Evolutionary conservation across 2,113 vertebrate species (phyloP), one percentile per base, ranked within the genome.

Genomic region (Scartelaos histophorus): DNA sequence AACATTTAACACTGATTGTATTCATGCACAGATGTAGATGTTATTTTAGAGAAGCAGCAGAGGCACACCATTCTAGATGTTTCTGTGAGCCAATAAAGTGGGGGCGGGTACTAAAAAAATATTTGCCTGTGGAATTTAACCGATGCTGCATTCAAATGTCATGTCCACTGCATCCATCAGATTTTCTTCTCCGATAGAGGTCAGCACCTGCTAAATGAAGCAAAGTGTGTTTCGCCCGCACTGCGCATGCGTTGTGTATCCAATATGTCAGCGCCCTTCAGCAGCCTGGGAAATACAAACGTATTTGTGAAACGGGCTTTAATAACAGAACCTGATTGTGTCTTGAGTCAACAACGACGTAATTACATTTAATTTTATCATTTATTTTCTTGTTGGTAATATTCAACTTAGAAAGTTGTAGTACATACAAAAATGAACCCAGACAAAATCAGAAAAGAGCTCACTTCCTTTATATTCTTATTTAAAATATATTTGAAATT

Each of bases 191-290:
- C 21, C 56, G 13, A 3, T 5, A 25, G 71, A 38, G 64, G 71
- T 16, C 62, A 43, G 34, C 54, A 56, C 51, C 19, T 9, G 19
- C 57, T 16, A 3, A 1, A 10, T 19, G 43, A 58, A 22, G 68
- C 68, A 54, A 7, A 58, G 77, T 46, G 35, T 29, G 0, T 16
- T 19, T 1, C 2, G 0, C 13, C 2, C 12, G 0, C 15, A 58
- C 0, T 73, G 82, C 87, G 80, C 88, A 85, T 81, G 85, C 85
- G 85, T 15, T 0, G 0, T 0, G 1, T 0, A n/a, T 66, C 43
- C 72, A 91, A 89, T 0, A 91, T 92, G 90, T 79, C 91, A 67
- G 91, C 89, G 76, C 74, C 75, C 90, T 9, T 60, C 24, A 24
- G 13, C 51, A 70, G 66, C 68, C 66, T 70, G 69, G 73, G 38